Evolutionary conservation across 2,888 invertebrate genomes (phyloP).

Genomic region (Nemotelus nigrinus): DNA sequence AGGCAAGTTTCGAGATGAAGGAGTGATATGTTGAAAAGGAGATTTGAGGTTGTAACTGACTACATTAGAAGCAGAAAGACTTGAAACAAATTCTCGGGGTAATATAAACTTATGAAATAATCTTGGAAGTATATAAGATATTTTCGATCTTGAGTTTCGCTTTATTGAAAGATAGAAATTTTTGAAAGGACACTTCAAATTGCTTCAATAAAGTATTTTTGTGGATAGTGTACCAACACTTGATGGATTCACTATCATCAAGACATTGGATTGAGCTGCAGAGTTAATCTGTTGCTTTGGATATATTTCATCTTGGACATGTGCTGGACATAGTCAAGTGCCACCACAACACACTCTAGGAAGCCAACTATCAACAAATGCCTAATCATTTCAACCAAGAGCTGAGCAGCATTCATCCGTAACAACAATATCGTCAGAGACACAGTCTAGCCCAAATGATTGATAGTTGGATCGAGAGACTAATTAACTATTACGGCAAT

Average conservation of each 20-base stretch:
- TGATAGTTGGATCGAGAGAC: slow-evolving; percentile 36
- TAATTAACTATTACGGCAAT: slow-evolving; percentile 41
- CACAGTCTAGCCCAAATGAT: slow-evolving; percentile 29
- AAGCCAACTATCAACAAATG: slow-evolving; percentile 27
- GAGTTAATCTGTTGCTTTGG: slow-evolving; percentile 18
- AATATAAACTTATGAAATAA: neutral
- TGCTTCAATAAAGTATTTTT: neutral
- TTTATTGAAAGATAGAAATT: neutral
- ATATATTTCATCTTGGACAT: slow-evolving; percentile 19
- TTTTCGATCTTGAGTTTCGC: neutral
- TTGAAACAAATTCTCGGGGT: neutral
- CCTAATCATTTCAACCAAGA: slow-evolving; percentile 37
- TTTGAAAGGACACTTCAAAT: neutral
- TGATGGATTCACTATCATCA: neutral
- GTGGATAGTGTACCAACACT: neutral
- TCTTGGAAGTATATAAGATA: neutral
- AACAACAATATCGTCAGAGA: slow-evolving; percentile 35
- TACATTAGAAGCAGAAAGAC: neutral
- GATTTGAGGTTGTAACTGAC: neutral
- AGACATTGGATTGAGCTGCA: neutral
- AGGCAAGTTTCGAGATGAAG: slow-evolving; percentile 18
- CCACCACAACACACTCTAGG: slow-evolving; percentile 24
- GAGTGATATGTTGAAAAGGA: neutral
- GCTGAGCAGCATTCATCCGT: slow-evolving; percentile 23
- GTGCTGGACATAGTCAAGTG: slow-evolving; percentile 25